These are phyloP conservation scores for Tympanuchus pallidicinctus DNA, from an alignment of 2,113 vertebrate genomes.

Conservation along the genomic window DNA sequence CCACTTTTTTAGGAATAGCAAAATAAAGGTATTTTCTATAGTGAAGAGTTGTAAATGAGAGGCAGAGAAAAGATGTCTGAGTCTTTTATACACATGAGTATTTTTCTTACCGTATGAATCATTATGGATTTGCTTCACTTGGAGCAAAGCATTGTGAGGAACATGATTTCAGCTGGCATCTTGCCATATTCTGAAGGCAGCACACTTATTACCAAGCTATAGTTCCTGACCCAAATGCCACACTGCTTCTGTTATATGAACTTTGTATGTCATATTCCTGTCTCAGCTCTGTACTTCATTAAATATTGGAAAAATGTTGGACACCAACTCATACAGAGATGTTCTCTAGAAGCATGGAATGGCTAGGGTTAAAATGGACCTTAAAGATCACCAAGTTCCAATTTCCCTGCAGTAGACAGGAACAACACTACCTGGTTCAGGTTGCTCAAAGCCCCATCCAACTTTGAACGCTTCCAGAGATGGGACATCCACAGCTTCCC, in stretches of 20 bases:
- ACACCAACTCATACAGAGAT: background rate
- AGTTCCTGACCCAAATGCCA: background rate
- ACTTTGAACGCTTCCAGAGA: background rate
- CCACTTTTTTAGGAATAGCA: background rate
- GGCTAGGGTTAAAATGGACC: background rate
- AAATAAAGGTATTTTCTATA: background rate
- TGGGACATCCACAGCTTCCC: background rate
- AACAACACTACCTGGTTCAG: background rate
- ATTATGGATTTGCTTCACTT: background rate
- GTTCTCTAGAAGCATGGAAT: background rate
- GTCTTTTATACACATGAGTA: background rate
- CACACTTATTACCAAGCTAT: accelerated
- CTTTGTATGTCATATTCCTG: background rate
- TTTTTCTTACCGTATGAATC: background rate
- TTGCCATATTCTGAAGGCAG: background rate
- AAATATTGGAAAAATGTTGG: background rate
- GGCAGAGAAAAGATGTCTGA: background rate
- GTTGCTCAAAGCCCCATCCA: background rate
- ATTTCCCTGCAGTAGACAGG: background rate
- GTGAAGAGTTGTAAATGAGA: background rate
- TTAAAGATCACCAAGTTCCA: background rate
- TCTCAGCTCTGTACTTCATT: background rate
- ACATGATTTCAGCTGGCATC: accelerated
- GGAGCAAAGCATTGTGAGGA: background rate
- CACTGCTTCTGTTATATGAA: background rate